Evolutionary conservation across 1,140 invertebrate genomes (phyloP), one percentile per base, ranked within the genome.

Genomic region (Drosophila saltans): DNA sequence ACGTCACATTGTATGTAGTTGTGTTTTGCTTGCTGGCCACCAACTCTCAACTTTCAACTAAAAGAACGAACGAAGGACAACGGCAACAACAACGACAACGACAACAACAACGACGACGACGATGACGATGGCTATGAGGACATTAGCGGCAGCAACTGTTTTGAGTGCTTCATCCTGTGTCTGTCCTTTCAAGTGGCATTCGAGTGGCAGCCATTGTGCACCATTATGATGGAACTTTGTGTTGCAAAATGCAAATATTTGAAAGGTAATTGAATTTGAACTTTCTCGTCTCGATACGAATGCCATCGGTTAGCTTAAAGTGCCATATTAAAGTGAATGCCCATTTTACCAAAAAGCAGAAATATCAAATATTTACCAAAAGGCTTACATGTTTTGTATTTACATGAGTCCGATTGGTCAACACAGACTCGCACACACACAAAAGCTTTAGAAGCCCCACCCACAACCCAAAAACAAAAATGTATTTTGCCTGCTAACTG

Each of bases 261-360:
- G 84, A 89, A 89, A 89, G 84, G 84, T 89, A 89, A 89, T 89
- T 89, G 84, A 89, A 89, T 89, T 89, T 89, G 85, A 89, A 89
- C 81, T 88, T 89, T 88, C 69, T 64, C 83, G 83, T 76, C 79
- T 52, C 45, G 24, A 52, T 52, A 52, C 8, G 21, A 52, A 21
- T 52, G 24, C 8, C 26, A 30, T 55, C 43, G 55, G 6, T 10
- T 48, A 9, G 52, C 72, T 81, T 85, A 66, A 86, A 86, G 83
- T 66, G 55, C 9, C 65, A 56, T 74, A 76, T 82, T 85, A 75
- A 85, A 85, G 82, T 77, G 55, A 41, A 52, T 6, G 21, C 7
- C 45, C 45, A 48, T 48, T 16, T 7, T 52, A 2, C 45, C 7
- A 52, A 52, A 52, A 24, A 52, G 21, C 45, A 63, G 30, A 60